These are phyloP conservation scores for Bufo bufo DNA, from an alignment of 2,113 vertebrate species.

Conservation along the genomic window DNA sequence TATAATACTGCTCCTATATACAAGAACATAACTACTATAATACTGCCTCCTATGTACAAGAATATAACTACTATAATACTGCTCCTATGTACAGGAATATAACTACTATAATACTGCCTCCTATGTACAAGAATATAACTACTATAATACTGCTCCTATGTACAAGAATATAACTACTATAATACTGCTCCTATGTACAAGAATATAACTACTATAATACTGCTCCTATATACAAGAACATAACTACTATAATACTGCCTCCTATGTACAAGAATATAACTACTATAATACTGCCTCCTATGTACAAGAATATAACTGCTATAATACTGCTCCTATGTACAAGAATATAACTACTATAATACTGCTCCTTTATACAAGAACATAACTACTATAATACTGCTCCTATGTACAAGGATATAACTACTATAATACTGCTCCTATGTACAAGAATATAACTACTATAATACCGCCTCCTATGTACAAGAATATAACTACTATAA, in stretches of 20 bases:
- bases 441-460: conserved; percentile 4
- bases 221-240: not conserved
- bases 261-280: not conserved
- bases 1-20: not conserved
- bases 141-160: conserved; percentile 4
- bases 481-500: conserved; percentile 11
- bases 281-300: not conserved
- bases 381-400: conserved; percentile 7
- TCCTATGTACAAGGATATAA: not conserved
- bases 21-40: conserved; percentile 4
- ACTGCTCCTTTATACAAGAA: not conserved
- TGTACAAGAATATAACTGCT: not conserved
- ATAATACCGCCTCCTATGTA: not conserved
- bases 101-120: conserved; percentile 8
- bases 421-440: conserved; percentile 16
- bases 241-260: not conserved
- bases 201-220: conserved; percentile 5
- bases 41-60: not conserved
- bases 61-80: conserved; percentile 15
- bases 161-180: conserved; percentile 12
- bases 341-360: conserved; percentile 14
- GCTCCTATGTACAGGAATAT: not conserved
- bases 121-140: conserved; percentile 4
- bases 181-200: not conserved
- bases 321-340: not conserved